Percentiles rank a stretch among this genome's conserved stretches.
Conservation (phyloP, 1,140 invertebrate genomes). For the Neuroterus valhalla region DNA sequence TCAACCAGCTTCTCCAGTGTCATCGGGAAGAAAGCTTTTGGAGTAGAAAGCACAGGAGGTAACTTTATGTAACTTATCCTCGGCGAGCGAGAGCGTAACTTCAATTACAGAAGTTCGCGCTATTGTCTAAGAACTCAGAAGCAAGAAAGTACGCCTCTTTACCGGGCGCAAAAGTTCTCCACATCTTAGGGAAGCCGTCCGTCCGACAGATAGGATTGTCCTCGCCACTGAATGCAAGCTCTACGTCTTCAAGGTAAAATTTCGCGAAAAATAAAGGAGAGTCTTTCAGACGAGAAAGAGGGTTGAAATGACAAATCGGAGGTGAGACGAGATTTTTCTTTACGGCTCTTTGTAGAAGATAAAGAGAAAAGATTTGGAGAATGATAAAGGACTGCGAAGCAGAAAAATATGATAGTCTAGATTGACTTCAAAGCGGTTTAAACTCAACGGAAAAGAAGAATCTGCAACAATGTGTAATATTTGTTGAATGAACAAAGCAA, state of each 20-base stretch:
- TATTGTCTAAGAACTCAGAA: constrained; percentile 62
- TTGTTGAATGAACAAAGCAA: too few species aligned
- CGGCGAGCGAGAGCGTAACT: constrained; percentile 61
- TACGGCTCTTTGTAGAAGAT: constrained; percentile 26
- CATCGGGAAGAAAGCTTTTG: constrained; percentile 42
- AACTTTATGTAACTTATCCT: constrained; percentile 61
- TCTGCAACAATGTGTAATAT: too few species aligned
- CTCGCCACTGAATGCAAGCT: constrained; percentile 45
- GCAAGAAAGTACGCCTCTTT: constrained; percentile 62
- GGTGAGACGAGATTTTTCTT: constrained; percentile 2
- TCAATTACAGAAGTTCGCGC: constrained; percentile 66
- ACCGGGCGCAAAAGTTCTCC: constrained; percentile 57
- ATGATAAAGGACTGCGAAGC: not conserved
- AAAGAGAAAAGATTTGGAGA: constrained; percentile 8
- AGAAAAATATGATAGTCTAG: not conserved
- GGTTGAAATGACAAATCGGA: constrained; percentile 31
- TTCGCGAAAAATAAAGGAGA: constrained; percentile 32
- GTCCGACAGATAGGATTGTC: constrained; percentile 56
- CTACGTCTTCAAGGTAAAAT: constrained; percentile 8
- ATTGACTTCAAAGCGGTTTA: constrained; percentile 1
- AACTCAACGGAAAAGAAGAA: too few species aligned
- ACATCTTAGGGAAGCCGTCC: constrained; percentile 51
- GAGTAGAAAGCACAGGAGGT: constrained; percentile 39
- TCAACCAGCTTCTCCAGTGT: constrained; percentile 35
- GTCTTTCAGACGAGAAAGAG: not conserved